These are phyloP conservation scores for Conopomorpha cramerella DNA, from an alignment of 1,140 invertebrate species.

Conservation along the genomic window DNA sequence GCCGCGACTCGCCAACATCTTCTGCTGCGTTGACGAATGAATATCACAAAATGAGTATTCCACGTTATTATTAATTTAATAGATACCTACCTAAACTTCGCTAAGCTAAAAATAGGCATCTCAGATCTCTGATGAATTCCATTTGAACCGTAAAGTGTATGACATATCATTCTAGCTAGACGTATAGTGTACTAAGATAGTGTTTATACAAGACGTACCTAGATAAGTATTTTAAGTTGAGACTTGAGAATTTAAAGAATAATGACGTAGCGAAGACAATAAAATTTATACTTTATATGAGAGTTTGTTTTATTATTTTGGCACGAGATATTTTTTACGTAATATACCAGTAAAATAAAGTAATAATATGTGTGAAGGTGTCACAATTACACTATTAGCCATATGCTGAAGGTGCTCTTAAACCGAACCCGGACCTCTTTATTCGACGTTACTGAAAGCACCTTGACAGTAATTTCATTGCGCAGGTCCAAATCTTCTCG, in stretches of 20 bases:
- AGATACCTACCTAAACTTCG: constrained; percentile 29
- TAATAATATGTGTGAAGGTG: too few relatives aligned
- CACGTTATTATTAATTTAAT: constrained; percentile 19
- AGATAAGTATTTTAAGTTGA: constrained; percentile 52
- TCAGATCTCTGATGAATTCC: constrained; percentile 44
- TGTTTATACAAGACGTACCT: constrained; percentile 51
- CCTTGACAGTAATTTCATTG: too few relatives aligned
- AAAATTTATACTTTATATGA: too few relatives aligned
- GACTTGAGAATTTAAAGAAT: constrained; percentile 52
- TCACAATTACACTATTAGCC: too few relatives aligned
- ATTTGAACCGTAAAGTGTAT: constrained; percentile 38
- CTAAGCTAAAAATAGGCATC: constrained; percentile 24
- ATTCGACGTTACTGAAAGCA: too few relatives aligned
- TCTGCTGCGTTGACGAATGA: constrained; percentile 23
- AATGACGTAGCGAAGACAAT: constrained; percentile 52
- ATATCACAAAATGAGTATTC: constrained; percentile 36
- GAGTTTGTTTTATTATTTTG: too few relatives aligned
- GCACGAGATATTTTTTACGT: too few relatives aligned
- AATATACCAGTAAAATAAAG: too few relatives aligned
- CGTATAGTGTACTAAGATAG: constrained; percentile 42
- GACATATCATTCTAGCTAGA: constrained; percentile 41
- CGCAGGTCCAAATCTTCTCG: too few relatives aligned
- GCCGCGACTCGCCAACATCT: constrained; percentile 54
- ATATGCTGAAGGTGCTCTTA: too few relatives aligned
- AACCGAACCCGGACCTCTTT: too few relatives aligned